Conservation (phyloP, 2,888 invertebrate genomes). For the Cataglyphis altisquamis region DNA sequence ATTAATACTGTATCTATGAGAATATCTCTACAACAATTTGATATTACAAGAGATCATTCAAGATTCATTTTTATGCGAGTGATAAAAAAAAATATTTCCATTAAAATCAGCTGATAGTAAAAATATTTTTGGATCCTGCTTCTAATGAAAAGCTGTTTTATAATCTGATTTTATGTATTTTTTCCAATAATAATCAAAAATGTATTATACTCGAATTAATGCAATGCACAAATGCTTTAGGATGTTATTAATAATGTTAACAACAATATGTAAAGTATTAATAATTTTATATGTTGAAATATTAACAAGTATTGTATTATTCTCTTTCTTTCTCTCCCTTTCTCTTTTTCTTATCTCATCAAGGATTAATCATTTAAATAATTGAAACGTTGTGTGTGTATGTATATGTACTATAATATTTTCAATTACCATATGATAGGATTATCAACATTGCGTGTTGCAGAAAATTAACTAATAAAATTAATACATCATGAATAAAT, state of each 20-base stretch:
- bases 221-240: background rate
- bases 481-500: background rate
- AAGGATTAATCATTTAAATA: constrained; percentile 29
- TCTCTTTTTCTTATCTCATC: background rate
- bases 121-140: background rate
- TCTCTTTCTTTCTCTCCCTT: background rate
- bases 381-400: background rate
- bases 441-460: background rate
- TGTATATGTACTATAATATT: background rate
- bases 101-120: background rate
- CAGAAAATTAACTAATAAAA: constrained; percentile 18
- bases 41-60: background rate
- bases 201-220: background rate
- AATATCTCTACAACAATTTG: background rate
- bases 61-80: background rate
- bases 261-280: background rate
- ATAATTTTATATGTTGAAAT: constrained; percentile 4
- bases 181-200: background rate
- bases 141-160: background rate
- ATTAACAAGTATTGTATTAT: constrained; percentile 22
- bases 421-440: constrained; percentile 6
- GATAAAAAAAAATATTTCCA: background rate
- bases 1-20: background rate
- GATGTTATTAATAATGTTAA: background rate
- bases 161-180: background rate